phyloP scores from a whole-genome alignment of 92 coral and sea anemone genomes.

The Phenganax stokvisi region DNA sequence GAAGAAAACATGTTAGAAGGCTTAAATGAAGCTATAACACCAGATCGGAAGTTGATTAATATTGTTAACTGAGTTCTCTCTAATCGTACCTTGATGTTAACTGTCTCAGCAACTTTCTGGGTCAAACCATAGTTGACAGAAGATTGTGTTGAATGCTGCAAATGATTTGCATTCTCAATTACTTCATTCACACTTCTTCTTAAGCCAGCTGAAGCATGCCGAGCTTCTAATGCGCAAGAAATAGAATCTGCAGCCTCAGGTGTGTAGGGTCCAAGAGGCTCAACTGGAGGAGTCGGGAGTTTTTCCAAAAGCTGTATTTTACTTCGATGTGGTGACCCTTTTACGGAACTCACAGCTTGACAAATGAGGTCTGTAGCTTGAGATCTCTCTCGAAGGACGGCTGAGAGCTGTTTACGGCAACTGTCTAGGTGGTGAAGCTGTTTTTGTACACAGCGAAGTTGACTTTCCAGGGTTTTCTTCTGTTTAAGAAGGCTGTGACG shows the following conservation, averaged over 20 bases:
- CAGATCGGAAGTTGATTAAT: too few relatives aligned
- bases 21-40: too few relatives aligned
- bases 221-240: conserved; percentile 78
- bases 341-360: conserved; percentile 91
- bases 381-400: conserved; percentile 81
- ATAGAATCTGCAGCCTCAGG: conserved; percentile 94
- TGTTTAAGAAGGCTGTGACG: conserved; percentile 76
- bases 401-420: conserved; percentile 69
- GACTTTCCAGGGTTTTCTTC: conserved; percentile 85
- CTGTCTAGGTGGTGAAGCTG: conserved; percentile 95
- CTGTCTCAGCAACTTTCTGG: conserved; percentile 98
- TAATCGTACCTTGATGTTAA: conserved; percentile 71
- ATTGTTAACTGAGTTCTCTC: too few relatives aligned
- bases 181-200: conserved; percentile 89
- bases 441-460: conserved; percentile 88
- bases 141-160: conserved; percentile 81
- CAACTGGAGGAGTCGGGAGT: conserved; percentile 82
- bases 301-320: conserved; percentile 76
- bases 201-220: conserved; percentile 71
- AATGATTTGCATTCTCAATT: conserved; percentile 84
- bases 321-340: conserved; percentile 74
- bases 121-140: conserved; percentile 97
- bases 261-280: conserved; percentile 94
- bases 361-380: conserved; percentile 87
- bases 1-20: neutral